phyloP scores from a whole-genome alignment of 2,888 invertebrate genomes.

The Agonopterix alstromeriana region DNA sequence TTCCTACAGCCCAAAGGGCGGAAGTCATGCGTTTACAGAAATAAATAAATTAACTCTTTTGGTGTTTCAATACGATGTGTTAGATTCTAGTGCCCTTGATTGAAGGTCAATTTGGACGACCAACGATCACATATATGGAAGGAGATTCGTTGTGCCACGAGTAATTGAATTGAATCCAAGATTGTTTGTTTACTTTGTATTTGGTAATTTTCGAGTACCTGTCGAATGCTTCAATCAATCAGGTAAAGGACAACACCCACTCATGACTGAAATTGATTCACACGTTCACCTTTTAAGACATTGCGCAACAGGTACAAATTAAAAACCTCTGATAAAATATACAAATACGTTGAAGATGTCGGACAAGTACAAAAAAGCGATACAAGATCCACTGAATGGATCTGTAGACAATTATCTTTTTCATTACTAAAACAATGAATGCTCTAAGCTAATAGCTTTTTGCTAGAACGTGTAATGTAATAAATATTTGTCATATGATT shows the following conservation, averaged over 20 bases:
- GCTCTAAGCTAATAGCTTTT: no score
- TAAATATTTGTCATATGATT: neutral
- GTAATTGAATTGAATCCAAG: conserved; percentile 37
- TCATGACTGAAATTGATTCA: conserved; percentile 9
- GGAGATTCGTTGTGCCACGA: conserved; percentile 49
- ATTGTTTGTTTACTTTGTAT: conserved; percentile 57
- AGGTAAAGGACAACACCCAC: conserved; percentile 50
- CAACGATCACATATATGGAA: conserved; percentile 26
- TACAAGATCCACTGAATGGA: no score
- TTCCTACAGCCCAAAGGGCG: conserved; percentile 72
- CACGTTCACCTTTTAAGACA: neutral
- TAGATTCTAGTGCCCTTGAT: conserved; percentile 50
- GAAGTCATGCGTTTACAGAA: conserved; percentile 66
- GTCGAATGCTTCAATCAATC: conserved; percentile 50
- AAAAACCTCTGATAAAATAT: no score
- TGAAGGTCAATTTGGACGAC: conserved; percentile 56
- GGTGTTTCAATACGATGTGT: conserved; percentile 49
- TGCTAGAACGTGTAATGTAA: neutral
- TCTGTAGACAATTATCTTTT: no score
- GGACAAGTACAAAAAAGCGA: no score
- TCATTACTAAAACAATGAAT: no score
- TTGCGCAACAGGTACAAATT: no score
- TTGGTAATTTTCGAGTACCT: conserved; percentile 62
- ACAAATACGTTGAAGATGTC: no score
- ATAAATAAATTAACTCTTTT: conserved; percentile 65